A percentile compares a stretch with the other conserved stretches of the same genome.
These are phyloP conservation scores for Beaufortia kweichowensis DNA, from an alignment of 2,113 vertebrate genomes.

Conservation along the genomic window DNA sequence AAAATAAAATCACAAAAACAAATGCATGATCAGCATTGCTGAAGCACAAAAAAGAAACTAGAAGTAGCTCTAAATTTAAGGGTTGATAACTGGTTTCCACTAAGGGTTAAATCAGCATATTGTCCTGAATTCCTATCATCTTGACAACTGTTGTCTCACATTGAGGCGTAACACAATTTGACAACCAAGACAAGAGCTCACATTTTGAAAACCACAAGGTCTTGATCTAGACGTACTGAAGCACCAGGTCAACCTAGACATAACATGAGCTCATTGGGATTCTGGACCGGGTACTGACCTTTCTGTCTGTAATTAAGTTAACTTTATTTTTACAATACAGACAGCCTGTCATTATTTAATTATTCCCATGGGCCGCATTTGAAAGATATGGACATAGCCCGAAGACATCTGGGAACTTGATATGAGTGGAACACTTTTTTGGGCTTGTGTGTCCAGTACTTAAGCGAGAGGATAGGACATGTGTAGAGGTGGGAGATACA, in stretches of 20 bases:
- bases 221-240: too few species aligned
- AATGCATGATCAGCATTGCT: too few species aligned
- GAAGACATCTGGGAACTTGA: not conserved
- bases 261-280: conserved; percentile 41
- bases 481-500: not conserved
- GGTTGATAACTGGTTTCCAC: not conserved
- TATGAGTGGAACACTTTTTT: not conserved
- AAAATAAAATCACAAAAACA: too few species aligned
- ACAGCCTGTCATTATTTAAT: conserved; percentile 49
- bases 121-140: conserved; percentile 22
- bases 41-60: not conserved
- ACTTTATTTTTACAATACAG: conserved; percentile 53
- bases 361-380: conserved; percentile 35
- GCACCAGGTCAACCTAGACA: not conserved
- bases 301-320: conserved; percentile 49
- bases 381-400: not conserved
- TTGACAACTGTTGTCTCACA: conserved; percentile 14
- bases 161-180: conserved; percentile 3
- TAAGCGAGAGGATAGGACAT: not conserved
- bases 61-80: not conserved
- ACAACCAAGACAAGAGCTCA: conserved; percentile 25
- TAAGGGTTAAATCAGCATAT: conserved; percentile 1
- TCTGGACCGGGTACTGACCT: conserved; percentile 40
- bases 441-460: conserved; percentile 13
- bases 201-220: conserved; percentile 27